phyloP scores from a whole-genome alignment of 1,140 invertebrate genomes.

The Brachionus asplanchnoidis region DNA sequence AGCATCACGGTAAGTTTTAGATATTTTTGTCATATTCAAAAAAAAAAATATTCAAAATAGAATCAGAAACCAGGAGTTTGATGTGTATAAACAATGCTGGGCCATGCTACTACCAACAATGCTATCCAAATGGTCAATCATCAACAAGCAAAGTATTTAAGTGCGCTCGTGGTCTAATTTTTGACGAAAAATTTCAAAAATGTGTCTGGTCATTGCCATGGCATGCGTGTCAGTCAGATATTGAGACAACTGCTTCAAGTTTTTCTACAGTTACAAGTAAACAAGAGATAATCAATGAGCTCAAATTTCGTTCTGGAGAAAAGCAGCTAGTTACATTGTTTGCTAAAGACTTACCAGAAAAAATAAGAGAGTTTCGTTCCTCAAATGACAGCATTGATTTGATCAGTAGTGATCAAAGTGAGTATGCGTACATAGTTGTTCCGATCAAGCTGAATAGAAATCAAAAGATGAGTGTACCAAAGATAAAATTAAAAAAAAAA shows the following conservation, averaged over 20 bases:
- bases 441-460: slow-evolving; percentile 10
- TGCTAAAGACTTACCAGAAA: background rate
- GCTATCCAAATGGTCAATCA: background rate
- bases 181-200: slow-evolving; percentile 23
- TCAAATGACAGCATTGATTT: background rate
- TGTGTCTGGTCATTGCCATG: background rate
- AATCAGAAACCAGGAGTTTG: background rate
- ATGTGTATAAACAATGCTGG: background rate
- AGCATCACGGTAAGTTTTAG: background rate
- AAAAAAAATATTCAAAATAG: background rate
- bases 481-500: background rate
- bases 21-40: background rate
- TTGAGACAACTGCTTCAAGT: background rate
- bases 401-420: background rate
- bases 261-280: background rate
- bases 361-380: background rate
- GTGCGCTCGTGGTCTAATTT: slow-evolving; percentile 11
- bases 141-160: slow-evolving; percentile 4
- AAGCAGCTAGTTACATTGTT: background rate
- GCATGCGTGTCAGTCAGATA: background rate
- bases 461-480: background rate
- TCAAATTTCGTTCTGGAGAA: background rate
- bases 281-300: background rate
- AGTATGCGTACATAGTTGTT: slow-evolving; percentile 33
- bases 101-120: background rate